phyloP scores from a whole-genome alignment of 2,797 vertebrate genomes.

The Characodon lateralis region DNA sequence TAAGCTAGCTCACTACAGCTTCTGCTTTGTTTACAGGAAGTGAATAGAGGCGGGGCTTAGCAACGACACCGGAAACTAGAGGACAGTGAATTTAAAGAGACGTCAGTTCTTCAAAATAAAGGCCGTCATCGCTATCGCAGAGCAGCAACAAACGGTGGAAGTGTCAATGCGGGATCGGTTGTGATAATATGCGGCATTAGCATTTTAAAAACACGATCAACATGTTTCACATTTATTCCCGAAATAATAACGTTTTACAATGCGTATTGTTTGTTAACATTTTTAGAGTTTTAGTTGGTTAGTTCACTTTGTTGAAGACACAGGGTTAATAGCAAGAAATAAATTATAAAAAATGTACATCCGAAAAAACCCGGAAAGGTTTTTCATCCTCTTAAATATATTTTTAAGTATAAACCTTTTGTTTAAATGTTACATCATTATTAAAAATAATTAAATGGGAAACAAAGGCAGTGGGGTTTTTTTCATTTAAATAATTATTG shows the following conservation, averaged over 20 bases:
- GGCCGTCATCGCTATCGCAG: background rate
- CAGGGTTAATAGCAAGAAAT: background rate
- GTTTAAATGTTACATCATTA: too few relatives aligned
- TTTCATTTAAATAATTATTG: too few relatives aligned
- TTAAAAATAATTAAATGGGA: too few relatives aligned
- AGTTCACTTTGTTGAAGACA: background rate
- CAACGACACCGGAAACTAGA: slow-evolving; percentile 25
- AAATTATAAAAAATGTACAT: too few relatives aligned
- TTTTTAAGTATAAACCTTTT: background rate
- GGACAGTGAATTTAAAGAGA: slow-evolving; percentile 11
- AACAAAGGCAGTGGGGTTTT: too few relatives aligned
- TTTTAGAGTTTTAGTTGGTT: background rate
- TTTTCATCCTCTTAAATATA: background rate
- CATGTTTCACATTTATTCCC: too few relatives aligned
- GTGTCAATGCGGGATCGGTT: too few relatives aligned
- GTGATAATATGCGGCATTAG: too few relatives aligned
- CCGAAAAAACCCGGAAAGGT: too few relatives aligned
- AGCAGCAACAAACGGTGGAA: too few relatives aligned
- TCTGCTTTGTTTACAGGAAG: slow-evolving; percentile 73
- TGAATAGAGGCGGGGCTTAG: slow-evolving; percentile 10
- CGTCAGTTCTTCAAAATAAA: background rate
- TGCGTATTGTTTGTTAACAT: background rate
- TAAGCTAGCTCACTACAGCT: background rate
- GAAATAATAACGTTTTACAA: too few relatives aligned
- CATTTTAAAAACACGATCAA: too few relatives aligned